These are phyloP conservation scores for Girardinus metallicus DNA, from an alignment of 2,797 vertebrate species.

Conservation along the genomic window DNA sequence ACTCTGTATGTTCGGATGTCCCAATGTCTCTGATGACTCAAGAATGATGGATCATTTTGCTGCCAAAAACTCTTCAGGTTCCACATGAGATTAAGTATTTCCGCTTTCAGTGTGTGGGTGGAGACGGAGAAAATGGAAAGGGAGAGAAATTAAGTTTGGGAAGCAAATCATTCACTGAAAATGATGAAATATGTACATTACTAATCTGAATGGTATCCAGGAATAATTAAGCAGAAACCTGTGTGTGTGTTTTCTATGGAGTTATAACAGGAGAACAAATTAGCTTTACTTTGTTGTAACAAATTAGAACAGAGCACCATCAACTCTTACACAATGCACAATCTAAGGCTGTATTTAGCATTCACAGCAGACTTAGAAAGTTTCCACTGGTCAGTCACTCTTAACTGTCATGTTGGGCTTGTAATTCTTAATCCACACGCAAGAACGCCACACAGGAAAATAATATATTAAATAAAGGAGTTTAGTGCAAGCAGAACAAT, in stretches of 20 bases:
- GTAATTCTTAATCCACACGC: too few relatives aligned
- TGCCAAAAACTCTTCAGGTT: conserved; percentile 45
- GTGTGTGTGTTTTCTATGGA: not conserved
- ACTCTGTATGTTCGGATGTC: conserved; percentile 30
- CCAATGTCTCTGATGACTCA: conserved; percentile 36
- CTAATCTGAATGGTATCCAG: not conserved
- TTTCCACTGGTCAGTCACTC: too few relatives aligned
- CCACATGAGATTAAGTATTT: conserved; percentile 26
- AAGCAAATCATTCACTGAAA: conserved; percentile 11
- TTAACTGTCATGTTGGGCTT: too few relatives aligned
- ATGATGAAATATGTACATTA: conserved; percentile 24
- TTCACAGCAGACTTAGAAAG: too few relatives aligned
- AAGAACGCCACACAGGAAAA: too few relatives aligned
- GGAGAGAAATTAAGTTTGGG: conserved; percentile 38
- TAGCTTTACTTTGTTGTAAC: not conserved
- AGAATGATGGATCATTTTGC: conserved; percentile 46
- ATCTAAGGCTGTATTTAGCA: not conserved
- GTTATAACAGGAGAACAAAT: not conserved
- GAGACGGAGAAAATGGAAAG: conserved; percentile 10
- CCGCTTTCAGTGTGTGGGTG: conserved; percentile 31
- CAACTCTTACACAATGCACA: not conserved
- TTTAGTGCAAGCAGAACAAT: too few relatives aligned
- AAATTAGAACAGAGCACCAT: too few relatives aligned
- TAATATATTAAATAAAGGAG: too few relatives aligned
- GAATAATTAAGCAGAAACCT: not conserved